Conservation (phyloP, 2,797 vertebrate species). For the Cyclopterus lumpus region DNA sequence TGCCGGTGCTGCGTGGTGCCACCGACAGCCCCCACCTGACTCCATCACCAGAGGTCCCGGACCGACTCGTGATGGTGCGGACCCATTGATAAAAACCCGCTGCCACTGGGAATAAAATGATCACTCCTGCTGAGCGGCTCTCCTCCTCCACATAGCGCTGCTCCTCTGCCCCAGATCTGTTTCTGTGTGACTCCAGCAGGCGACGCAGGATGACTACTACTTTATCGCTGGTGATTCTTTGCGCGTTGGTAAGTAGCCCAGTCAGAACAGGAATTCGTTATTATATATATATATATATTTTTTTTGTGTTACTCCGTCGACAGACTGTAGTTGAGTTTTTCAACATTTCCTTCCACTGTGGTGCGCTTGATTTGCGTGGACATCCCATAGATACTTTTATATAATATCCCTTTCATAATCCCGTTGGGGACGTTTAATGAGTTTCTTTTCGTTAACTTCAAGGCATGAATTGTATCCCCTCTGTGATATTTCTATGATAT, state of each 20-base stretch:
- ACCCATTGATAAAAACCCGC: conserved; percentile 63
- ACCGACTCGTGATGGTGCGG: conserved; percentile 58
- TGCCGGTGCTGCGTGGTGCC: conserved; percentile 21
- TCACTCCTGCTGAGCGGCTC: conserved; percentile 62
- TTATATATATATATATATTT: too few relatives aligned
- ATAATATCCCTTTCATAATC: not conserved
- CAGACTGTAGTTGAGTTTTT: not conserved
- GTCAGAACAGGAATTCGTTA: not conserved
- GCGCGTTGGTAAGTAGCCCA: conserved; percentile 78
- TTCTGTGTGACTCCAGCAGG: conserved; percentile 57
- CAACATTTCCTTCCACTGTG: not conserved
- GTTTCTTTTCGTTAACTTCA: not conserved
- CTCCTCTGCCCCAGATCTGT: conserved; percentile 50
- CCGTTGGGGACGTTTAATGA: conserved; percentile 1
- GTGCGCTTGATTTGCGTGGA: not conserved
- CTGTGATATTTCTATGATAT: not conserved
- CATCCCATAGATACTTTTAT: not conserved
- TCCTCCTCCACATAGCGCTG: conserved; percentile 64
- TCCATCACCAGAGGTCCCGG: conserved; percentile 63
- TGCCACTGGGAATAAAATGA: conserved; percentile 75
- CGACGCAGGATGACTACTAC: conserved; percentile 78
- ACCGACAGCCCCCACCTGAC: conserved; percentile 50
- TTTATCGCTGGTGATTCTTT: conserved; percentile 70
- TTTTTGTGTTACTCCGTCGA: not conserved
- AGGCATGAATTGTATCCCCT: not conserved